Evolutionary conservation across 1,140 invertebrate species (phyloP).

Genomic region (Bacillus rossius): DNA sequence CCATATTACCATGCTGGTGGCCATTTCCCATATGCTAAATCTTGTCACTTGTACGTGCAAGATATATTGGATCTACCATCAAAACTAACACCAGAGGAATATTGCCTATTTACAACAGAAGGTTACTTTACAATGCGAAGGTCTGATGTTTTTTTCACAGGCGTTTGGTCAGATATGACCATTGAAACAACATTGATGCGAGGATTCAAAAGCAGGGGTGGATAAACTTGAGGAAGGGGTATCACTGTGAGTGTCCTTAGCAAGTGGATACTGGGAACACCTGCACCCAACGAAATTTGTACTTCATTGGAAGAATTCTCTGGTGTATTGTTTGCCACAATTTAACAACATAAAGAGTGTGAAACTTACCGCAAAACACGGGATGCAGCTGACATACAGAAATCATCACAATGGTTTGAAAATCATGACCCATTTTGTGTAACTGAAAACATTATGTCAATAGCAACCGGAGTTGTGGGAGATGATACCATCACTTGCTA

Average conservation of each 20-base stretch:
- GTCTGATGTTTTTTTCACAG: too few species aligned
- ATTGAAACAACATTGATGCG: conserved; percentile 37
- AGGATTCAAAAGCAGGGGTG: conserved; percentile 31
- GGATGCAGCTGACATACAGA: conserved; percentile 6
- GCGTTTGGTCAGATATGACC: too few species aligned
- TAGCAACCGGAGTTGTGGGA: too few species aligned
- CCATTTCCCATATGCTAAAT: too few species aligned
- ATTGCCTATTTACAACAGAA: too few species aligned
- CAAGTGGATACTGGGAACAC: background rate
- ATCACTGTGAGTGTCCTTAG: background rate
- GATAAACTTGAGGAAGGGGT: conserved; percentile 6
- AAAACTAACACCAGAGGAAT: too few species aligned
- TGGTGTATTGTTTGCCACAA: conserved; percentile 3
- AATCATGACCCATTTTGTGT: background rate
- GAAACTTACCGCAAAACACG: conserved; percentile 11
- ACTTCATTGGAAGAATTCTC: conserved; percentile 22
- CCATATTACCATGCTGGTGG: too few species aligned
- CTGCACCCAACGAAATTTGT: background rate
- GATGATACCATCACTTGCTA: too few species aligned
- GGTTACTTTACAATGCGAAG: too few species aligned
- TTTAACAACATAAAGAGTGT: conserved; percentile 22
- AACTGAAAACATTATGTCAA: too few species aligned
- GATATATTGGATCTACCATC: too few species aligned
- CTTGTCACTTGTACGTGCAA: too few species aligned
- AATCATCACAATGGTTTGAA: conserved; percentile 2